A percentile compares a stretch with the other conserved stretches of the same genome.
These are phyloP conservation scores for Nezara viridula DNA, from an alignment of 2,888 invertebrate species.

Conservation along the genomic window DNA sequence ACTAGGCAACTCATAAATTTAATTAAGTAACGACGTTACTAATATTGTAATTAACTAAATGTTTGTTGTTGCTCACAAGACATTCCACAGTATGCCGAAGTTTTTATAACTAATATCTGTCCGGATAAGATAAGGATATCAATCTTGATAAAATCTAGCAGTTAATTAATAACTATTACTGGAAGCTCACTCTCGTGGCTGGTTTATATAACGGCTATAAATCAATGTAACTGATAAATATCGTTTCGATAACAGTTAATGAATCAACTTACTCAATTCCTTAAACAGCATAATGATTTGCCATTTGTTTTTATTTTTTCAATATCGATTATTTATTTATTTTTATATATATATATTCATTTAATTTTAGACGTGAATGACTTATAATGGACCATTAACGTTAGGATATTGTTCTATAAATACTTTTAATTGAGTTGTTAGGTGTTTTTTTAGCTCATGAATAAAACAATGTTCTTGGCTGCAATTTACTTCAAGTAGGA, in stretches of 20 bases:
- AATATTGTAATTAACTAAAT: too few species aligned
- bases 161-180: slow-evolving; percentile 4
- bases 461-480: neutral
- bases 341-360: neutral
- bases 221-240: neutral
- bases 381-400: neutral
- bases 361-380: neutral
- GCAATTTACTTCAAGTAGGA: too few species aligned
- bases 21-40: too few species aligned
- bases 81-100: neutral
- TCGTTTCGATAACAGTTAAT: neutral
- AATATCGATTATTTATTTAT: too few species aligned
- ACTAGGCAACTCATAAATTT: too few species aligned
- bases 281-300: neutral
- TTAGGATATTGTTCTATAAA: neutral
- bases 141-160: neutral
- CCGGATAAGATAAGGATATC: neutral
- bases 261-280: neutral
- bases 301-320: neutral
- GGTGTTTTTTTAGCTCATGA: neutral
- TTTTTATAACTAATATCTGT: neutral
- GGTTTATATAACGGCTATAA: neutral
- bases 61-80: neutral
- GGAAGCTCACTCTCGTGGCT: neutral
- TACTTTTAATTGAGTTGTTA: neutral